phyloP scores from a whole-genome alignment of 2,797 vertebrate genomes.

The Hyperoplus immaculatus region DNA sequence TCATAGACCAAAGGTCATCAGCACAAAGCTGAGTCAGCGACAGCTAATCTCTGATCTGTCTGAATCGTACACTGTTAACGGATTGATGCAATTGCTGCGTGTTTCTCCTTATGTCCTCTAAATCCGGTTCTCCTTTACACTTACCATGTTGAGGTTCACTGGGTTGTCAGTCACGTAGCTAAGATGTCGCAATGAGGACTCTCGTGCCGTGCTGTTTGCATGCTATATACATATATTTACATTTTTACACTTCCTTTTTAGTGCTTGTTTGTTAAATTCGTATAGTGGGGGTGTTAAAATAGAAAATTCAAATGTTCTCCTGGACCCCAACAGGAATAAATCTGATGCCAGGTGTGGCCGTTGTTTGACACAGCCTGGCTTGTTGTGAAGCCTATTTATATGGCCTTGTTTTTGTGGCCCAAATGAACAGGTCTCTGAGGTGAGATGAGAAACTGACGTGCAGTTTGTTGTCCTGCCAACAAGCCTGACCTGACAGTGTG shows the following conservation, averaged over 20 bases:
- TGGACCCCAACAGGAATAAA: conserved; percentile 33
- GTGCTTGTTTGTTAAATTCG: conserved; percentile 17
- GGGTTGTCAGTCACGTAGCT: conserved; percentile 24
- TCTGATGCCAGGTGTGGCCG: conserved; percentile 32
- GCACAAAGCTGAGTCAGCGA: conserved; percentile 69
- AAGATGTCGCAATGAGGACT: not conserved
- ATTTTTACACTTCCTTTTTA: conserved; percentile 27
- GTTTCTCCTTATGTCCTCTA: conserved; percentile 18
- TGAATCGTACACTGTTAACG: conserved; percentile 44
- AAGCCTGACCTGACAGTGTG: conserved; percentile 36
- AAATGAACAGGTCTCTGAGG: conserved; percentile 41
- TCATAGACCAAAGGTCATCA: conserved; percentile 76
- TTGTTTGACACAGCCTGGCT: conserved; percentile 24
- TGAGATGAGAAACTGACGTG: conserved; percentile 60
- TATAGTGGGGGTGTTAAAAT: not conserved
- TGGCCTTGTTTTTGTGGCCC: conserved; percentile 38
- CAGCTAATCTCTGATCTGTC: conserved; percentile 71
- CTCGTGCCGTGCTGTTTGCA: conserved; percentile 4
- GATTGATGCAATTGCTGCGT: conserved; percentile 19
- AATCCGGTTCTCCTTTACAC: conserved; percentile 22
- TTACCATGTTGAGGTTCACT: conserved; percentile 23
- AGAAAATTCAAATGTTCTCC: conserved; percentile 36
- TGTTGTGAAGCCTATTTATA: conserved; percentile 21
- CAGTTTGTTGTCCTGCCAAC: conserved; percentile 60
- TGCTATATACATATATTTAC: conserved; percentile 22